Evolutionary conservation across 2,797 vertebrate genomes (phyloP).

Genomic region (Acanthurus leucopareius): DNA sequence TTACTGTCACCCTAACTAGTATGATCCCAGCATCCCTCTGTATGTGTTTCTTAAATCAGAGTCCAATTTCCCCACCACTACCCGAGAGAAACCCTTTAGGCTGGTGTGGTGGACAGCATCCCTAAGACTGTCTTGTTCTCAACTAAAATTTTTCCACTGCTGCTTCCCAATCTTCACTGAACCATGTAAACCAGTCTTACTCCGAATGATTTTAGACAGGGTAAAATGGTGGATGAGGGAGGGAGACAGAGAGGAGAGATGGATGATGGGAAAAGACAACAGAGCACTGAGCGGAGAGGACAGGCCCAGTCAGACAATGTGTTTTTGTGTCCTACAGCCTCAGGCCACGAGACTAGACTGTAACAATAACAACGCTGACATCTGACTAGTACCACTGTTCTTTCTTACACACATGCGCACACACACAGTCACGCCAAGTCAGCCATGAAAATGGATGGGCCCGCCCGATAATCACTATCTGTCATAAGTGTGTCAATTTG

Average conservation of each 20-base stretch:
- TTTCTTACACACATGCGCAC: constrained; percentile 30
- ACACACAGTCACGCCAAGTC: constrained; percentile 54
- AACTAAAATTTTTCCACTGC: constrained; percentile 14
- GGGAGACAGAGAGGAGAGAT: constrained; percentile 4
- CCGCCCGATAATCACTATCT: constrained; percentile 52
- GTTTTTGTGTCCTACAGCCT: constrained; percentile 83
- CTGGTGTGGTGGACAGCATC: constrained; percentile 41
- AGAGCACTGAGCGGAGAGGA: constrained; percentile 62
- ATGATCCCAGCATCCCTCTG: constrained; percentile 30
- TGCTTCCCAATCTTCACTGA: constrained; percentile 52
- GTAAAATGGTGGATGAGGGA: constrained; percentile 58
- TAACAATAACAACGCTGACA: constrained; percentile 80
- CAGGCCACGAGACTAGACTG: constrained; percentile 80
- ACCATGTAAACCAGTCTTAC: constrained; percentile 53
- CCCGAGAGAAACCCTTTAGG: constrained; percentile 41
- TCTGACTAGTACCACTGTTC: constrained; percentile 77
- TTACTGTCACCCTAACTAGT: constrained; percentile 44
- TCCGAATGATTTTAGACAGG: constrained; percentile 47
- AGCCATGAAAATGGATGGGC: constrained; percentile 68
- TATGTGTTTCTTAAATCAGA: constrained; percentile 47
- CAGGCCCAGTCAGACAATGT: constrained; percentile 76
- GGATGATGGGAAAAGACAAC: constrained; percentile 75
- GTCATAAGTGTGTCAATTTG: constrained; percentile 58
- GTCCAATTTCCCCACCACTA: constrained; percentile 7
- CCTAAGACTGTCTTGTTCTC: constrained; percentile 35